Percentiles rank a stretch among this genome's conserved stretches.
Conservation (phyloP, 1,140 invertebrate genomes). For the Conus betulinus region DNA sequence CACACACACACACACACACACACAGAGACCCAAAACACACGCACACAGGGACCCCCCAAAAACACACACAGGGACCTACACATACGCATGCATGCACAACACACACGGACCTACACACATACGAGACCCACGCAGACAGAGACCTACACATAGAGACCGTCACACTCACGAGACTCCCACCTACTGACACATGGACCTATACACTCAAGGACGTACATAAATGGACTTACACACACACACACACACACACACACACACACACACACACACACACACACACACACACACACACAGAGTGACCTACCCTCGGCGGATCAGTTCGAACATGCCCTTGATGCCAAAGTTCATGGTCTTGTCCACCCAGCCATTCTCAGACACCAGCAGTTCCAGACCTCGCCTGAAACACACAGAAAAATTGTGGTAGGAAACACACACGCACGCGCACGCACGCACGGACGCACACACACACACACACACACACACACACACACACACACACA, state of each 20-base stretch:
- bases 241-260: not conserved
- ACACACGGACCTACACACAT: too few relatives aligned
- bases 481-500: not conserved
- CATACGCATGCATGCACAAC: too few relatives aligned
- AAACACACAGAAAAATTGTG: not conserved
- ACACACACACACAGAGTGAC: not conserved
- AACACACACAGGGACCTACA: too few relatives aligned
- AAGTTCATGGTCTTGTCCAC: slow-evolving; percentile 77
- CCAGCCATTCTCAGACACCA: slow-evolving; percentile 76
- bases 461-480: slow-evolving; percentile 11
- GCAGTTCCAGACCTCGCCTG: slow-evolving; percentile 75
- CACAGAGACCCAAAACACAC: too few relatives aligned
- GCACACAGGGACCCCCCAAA: too few relatives aligned
- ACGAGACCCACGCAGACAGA: too few relatives aligned
- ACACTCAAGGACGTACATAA: too few relatives aligned
- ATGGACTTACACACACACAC: too few relatives aligned
- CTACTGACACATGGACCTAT: too few relatives aligned
- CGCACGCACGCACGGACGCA: not conserved
- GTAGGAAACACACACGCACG: not conserved
- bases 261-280: not conserved
- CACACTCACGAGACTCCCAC: too few relatives aligned
- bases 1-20: too few relatives aligned
- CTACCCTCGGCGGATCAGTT: slow-evolving; percentile 73
- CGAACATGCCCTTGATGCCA: slow-evolving; percentile 76
- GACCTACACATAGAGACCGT: too few relatives aligned